Percentiles rank a stretch among this genome's conserved stretches.
These are phyloP conservation scores for Nycteola revayana DNA, from an alignment of 2,888 invertebrate species.

Conservation along the genomic window DNA sequence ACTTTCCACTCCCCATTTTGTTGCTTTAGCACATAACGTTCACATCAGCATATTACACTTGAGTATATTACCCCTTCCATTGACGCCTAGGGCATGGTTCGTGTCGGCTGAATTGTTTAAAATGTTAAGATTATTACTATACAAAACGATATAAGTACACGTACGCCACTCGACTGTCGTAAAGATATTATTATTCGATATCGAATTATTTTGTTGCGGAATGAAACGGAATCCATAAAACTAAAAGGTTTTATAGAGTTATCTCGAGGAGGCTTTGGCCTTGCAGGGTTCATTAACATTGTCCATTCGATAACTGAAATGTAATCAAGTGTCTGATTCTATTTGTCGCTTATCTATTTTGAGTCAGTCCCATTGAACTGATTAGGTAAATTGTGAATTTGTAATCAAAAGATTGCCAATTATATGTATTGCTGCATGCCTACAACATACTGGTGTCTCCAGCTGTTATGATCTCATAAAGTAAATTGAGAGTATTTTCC, in stretches of 20 bases:
- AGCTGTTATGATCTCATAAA: slow-evolving; percentile 21
- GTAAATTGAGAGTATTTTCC: slow-evolving; percentile 32
- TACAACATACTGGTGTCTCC: too few species aligned
- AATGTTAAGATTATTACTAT: slow-evolving; percentile 46
- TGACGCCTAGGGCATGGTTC: slow-evolving; percentile 42
- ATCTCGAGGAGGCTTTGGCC: slow-evolving; percentile 68
- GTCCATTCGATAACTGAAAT: slow-evolving; percentile 61
- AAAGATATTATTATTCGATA: slow-evolving; percentile 72
- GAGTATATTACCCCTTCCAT: slow-evolving; percentile 45
- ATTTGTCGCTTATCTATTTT: slow-evolving; percentile 49
- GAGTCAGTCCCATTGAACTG: slow-evolving; percentile 21
- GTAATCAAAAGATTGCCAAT: slow-evolving; percentile 6
- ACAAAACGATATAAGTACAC: slow-evolving; percentile 44
- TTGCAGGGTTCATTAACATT: slow-evolving; percentile 74
- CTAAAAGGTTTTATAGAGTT: slow-evolving; percentile 77
- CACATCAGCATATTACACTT: slow-evolving; percentile 29
- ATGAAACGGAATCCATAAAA: slow-evolving; percentile 70
- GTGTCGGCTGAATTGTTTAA: slow-evolving; percentile 40
- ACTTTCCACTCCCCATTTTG: slow-evolving; percentile 77
- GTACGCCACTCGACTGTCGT: slow-evolving; percentile 58
- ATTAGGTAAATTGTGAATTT: slow-evolving; percentile 17
- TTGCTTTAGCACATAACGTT: slow-evolving; percentile 46
- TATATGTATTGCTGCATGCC: too few species aligned
- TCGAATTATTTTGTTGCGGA: slow-evolving; percentile 67
- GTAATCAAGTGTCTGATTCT: slow-evolving; percentile 69